phyloP scores from a whole-genome alignment of 2,797 vertebrate species.

The Toxotes lorentzi region DNA sequence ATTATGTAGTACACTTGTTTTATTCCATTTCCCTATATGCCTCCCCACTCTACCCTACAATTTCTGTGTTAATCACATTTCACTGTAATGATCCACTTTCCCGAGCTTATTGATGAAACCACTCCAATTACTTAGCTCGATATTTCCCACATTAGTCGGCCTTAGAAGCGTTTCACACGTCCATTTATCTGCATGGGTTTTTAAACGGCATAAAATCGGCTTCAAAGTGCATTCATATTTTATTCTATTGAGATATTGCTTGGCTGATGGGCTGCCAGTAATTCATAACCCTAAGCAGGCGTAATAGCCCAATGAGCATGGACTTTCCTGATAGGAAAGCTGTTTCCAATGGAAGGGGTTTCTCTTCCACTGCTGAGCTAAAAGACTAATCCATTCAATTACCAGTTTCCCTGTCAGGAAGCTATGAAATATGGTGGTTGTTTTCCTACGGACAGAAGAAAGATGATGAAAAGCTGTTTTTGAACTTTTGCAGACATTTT shows the following conservation, averaged over 20 bases:
- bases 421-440: slow-evolving; percentile 67
- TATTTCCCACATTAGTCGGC: slow-evolving; percentile 84
- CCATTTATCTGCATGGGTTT: slow-evolving; percentile 79
- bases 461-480: slow-evolving; percentile 50
- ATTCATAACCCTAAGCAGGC: slow-evolving; percentile 82
- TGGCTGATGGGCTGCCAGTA: slow-evolving; percentile 81
- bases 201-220: slow-evolving; percentile 77
- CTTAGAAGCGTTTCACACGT: slow-evolving; percentile 80
- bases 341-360: slow-evolving; percentile 69
- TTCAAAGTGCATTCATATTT: slow-evolving; percentile 84
- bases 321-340: slow-evolving; percentile 76
- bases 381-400: slow-evolving; percentile 71
- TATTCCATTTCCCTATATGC: slow-evolving; percentile 49
- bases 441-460: slow-evolving; percentile 53
- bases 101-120: slow-evolving; percentile 81
- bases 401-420: slow-evolving; percentile 66
- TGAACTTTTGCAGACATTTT: slow-evolving; percentile 51
- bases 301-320: slow-evolving; percentile 73
- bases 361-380: slow-evolving; percentile 62
- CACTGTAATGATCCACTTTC: slow-evolving; percentile 80
- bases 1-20: slow-evolving; percentile 60
- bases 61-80: slow-evolving; percentile 80
- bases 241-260: slow-evolving; percentile 81
- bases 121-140: slow-evolving; percentile 85
- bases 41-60: slow-evolving; percentile 53